Conservation (phyloP, 1,140 invertebrate genomes). For the Pseudomyrmex sp. region DNA sequence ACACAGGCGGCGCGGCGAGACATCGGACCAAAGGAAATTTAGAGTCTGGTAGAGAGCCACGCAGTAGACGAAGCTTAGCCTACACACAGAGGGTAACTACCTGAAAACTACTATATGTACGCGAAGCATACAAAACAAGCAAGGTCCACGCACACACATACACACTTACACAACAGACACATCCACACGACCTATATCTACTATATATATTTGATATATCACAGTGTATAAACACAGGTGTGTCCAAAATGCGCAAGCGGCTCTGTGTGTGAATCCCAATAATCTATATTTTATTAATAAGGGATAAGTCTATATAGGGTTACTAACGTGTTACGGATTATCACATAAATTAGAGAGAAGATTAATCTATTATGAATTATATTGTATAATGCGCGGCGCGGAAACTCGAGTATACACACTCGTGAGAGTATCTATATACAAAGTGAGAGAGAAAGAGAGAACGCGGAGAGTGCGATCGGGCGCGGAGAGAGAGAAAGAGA, state of each 20-base stretch:
- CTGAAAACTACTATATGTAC: conserved; percentile 38
- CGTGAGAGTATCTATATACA: too few species aligned
- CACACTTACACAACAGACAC: conserved; percentile 41
- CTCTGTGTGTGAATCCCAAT: conserved; percentile 76
- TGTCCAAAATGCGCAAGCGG: conserved; percentile 79
- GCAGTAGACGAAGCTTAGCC: conserved; percentile 77
- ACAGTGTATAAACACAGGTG: conserved; percentile 77
- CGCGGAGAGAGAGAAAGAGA: too few species aligned
- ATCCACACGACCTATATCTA: conserved; percentile 75
- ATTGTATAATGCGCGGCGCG: conserved; percentile 25
- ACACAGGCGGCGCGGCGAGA: conserved; percentile 15
- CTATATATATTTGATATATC: conserved; percentile 83
- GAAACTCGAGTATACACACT: neutral
- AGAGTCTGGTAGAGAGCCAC: conserved; percentile 75
- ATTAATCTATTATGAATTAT: conserved; percentile 71
- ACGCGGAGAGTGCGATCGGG: conserved; percentile 27
- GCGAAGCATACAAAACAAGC: conserved; percentile 50
- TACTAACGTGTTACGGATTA: conserved; percentile 70
- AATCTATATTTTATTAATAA: conserved; percentile 84
- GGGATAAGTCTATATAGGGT: conserved; percentile 72
- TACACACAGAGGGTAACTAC: conserved; percentile 54
- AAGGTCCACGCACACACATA: neutral
- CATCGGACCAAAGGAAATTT: conserved; percentile 67
- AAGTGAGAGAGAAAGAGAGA: neutral
- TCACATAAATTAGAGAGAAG: conserved; percentile 59